A percentile compares a stretch with the other conserved stretches of the same genome.
Evolutionary conservation across 2,797 vertebrate species (phyloP).

Genomic region (Tangara arthus): DNA sequence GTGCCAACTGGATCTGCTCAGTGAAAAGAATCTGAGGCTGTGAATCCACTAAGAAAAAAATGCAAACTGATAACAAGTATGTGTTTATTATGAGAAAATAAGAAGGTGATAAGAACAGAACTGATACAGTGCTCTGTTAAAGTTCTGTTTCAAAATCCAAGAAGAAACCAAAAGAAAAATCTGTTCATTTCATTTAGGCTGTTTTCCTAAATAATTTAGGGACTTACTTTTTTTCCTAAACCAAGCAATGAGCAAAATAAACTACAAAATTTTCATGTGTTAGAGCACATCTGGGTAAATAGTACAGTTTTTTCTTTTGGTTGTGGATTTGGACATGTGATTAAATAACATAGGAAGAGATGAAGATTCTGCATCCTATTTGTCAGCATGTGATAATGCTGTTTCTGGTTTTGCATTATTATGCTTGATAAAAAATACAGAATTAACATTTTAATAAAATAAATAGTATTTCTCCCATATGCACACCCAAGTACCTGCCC

Average conservation of each 20-base stretch:
- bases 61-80: background rate
- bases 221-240: background rate
- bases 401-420: background rate
- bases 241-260: background rate
- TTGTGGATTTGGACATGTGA: background rate
- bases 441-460: background rate
- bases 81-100: background rate
- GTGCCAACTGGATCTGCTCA: background rate
- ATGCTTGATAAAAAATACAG: background rate
- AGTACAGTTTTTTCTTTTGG: background rate
- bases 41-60: background rate
- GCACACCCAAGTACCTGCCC: background rate
- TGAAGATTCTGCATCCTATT: background rate
- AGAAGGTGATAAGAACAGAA: background rate
- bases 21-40: background rate
- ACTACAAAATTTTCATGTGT: background rate
- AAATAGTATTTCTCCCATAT: background rate
- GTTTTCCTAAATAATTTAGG: background rate
- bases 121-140: background rate
- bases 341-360: background rate
- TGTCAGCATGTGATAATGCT: background rate
- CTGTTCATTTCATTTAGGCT: background rate
- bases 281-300: background rate
- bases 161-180: background rate
- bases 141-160: background rate